These are phyloP conservation scores for Ganaspis brasiliensis DNA, from an alignment of 2,888 invertebrate species.

Conservation along the genomic window DNA sequence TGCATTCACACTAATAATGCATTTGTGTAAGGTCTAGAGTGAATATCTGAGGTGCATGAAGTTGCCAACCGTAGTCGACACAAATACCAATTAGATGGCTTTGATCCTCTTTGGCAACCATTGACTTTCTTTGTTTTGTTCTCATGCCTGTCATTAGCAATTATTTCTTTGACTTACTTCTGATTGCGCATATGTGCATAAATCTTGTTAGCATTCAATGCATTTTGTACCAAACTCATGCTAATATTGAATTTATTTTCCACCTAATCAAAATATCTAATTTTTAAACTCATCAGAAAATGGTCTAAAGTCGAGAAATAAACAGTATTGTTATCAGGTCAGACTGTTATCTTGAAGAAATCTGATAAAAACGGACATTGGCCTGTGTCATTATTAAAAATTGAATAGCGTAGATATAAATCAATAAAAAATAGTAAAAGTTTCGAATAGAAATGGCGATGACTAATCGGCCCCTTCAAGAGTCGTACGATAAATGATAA, in stretches of 20 bases:
- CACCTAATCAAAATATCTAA: no score
- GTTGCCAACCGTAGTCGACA: constrained; percentile 19
- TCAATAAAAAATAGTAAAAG: background rate
- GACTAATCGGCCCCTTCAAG: background rate
- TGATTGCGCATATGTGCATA: background rate
- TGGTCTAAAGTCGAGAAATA: no score
- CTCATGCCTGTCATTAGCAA: background rate
- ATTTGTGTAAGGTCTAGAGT: constrained; percentile 2
- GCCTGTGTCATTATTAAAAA: background rate
- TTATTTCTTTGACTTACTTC: background rate
- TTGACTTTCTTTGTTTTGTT: constrained; percentile 28
- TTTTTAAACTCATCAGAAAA: no score
- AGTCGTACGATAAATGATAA: background rate
- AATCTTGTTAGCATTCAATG: no score
- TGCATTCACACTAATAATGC: constrained; percentile 19
- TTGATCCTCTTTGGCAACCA: background rate
- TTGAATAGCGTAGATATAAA: background rate
- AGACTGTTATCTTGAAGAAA: background rate
- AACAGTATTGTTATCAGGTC: background rate
- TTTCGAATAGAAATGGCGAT: background rate
- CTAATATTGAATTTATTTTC: no score
- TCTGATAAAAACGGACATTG: background rate
- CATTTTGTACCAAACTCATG: no score
- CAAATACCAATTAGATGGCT: constrained; percentile 21
- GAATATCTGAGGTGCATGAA: constrained; percentile 12